Base-by-base conservation (phyloP, 2,797 vertebrate species). In the Sebastes minor region DNA sequence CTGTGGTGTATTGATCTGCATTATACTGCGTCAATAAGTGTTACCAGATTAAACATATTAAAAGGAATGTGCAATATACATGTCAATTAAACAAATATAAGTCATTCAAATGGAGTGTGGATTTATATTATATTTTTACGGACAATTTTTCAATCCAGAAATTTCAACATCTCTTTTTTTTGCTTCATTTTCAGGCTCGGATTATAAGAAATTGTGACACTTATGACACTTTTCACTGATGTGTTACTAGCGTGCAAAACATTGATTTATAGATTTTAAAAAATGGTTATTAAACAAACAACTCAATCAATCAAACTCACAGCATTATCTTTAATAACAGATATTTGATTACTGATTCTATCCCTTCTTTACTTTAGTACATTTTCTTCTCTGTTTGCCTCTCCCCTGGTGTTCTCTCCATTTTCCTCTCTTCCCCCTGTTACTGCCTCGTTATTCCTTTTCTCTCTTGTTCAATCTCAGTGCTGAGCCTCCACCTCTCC, bases 401-500 rank as follows among this genome's bases (percentile, higher is more conserved):
- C 27, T 33, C 30, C 14, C 13, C 22, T 38, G n/a, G 20, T 32
- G 27, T 28, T 66, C 42, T 23, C 42, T 42, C 23, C 22, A 46
- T 49, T 81, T 42, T 77, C 38, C 20, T 57, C 49, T 60, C 23
- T 42, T 61, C 52, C 27, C 27, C 11, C 16, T 28, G 35, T n/a
- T 20, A 38, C 30, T 80, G 14, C n/a, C 63, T 71, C 30, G 4
- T 63, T 64, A 72, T 65, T 6, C 35, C 8, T 25, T 18, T 76
- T 33, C 61, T 28, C 59, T 53, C 49, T 71, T 71, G 8, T 66
- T 82, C 75, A 62, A n/a, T 65, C 38, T 63, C 72, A 52, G 20
- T 30, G 11, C 60, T 66, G 22, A 84, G 76, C 76, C 25, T 61
- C 69, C 13, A 8, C 27, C 20, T 56, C 68, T 87, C 73, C 75